Percentiles rank a stretch among this genome's conserved stretches.
These are phyloP conservation scores for Monodelphis domestica DNA, from an alignment of 2,797 vertebrate genomes.

Conservation along the genomic window DNA sequence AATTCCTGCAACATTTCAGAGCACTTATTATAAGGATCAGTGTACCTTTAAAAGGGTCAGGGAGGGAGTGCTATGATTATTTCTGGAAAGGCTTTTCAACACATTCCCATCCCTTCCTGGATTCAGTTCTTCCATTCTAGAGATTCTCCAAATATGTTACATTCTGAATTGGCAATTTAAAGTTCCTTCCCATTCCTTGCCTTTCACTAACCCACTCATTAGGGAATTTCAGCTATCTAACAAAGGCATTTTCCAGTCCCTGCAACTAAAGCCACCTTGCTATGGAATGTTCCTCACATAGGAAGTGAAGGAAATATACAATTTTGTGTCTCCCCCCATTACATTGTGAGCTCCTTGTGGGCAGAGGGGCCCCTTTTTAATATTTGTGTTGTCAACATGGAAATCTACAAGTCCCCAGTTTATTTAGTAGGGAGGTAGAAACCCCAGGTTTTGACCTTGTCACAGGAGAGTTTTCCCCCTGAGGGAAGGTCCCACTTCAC, in stretches of 20 bases:
- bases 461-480: too few relatives aligned
- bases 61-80: neutral
- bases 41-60: constrained; percentile 31
- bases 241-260: neutral
- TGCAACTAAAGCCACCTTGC: neutral
- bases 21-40: neutral
- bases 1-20: neutral
- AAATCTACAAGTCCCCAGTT: too few relatives aligned
- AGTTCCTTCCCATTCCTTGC: constrained; percentile 35
- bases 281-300: neutral
- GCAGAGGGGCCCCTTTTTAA: neutral
- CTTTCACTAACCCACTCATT: constrained; percentile 18
- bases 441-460: too few relatives aligned
- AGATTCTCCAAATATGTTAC: constrained; percentile 22
- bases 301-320: neutral
- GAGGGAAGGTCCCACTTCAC: too few relatives aligned
- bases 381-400: too few relatives aligned
- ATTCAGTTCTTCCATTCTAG: constrained; percentile 14
- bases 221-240: neutral
- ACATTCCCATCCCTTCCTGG: neutral
- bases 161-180: neutral
- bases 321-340: neutral
- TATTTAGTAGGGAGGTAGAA: too few relatives aligned
- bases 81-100: constrained; percentile 54
- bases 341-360: neutral